Base-by-base conservation (phyloP, 2,113 vertebrate genomes). In the Rhegmatorhina hoffmannsi region DNA sequence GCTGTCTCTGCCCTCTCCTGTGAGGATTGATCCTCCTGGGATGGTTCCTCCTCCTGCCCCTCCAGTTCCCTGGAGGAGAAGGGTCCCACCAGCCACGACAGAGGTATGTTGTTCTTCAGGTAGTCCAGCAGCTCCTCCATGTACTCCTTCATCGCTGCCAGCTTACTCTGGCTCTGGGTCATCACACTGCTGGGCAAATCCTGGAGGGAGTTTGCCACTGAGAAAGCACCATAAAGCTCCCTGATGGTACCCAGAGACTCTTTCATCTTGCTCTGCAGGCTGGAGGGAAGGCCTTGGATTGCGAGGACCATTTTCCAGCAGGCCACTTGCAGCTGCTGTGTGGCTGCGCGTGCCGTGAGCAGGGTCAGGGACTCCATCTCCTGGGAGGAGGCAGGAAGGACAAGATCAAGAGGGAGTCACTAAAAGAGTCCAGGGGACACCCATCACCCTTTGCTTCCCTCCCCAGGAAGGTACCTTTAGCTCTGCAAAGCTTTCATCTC, bases 71-170 rank as follows among this genome's bases (percentile, higher is more conserved):
- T 56, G 8, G 96, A 97, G 20, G 63, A 76, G 1, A 97, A 98
- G 13, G 97, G 97, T 12, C 97, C 97, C 84, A 98, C 97, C 33
- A 98, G 59, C 97, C 97, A 98, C 17, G 25, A 99, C 59, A 99
- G 95, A 2, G 98, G 98, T 0, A 90, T 96, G 93, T 98, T 99
- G 96, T 90, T 91, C 28, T 94, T 93, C 70, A 98, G 95, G 17
- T 96, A 97, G 16, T 98, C 96, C 12, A 99, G 94, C 6, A 99
- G 96, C 91, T 98, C 98, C 75, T 99, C 99, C 83, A 99, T 95
- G 84, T 98, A 97, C 64, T 98, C 97, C 3, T 97, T 97, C 87
- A 99, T 98, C 96, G 95, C 95, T 58, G 87, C 69, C 40, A 99
- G 88, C 7, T 96, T 98, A 67, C 97, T 94, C 2, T 98, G 98